Evolutionary conservation across 2,113 vertebrate genomes (phyloP).

Genomic region (Ginglymostoma cirratum): DNA sequence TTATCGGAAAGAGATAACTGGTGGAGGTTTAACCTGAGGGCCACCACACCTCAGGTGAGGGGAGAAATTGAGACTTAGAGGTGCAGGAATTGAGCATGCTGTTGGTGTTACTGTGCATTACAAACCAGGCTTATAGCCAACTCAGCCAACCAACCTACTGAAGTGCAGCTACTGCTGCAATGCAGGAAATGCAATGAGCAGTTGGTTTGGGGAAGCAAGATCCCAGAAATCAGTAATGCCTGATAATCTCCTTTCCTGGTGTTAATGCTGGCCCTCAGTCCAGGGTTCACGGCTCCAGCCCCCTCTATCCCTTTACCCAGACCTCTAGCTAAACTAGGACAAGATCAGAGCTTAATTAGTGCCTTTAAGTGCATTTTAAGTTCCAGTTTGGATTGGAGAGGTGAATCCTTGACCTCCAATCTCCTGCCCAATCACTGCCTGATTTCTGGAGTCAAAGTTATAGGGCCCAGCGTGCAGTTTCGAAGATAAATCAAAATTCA

Average conservation of each 20-base stretch:
- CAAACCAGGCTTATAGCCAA: neutral
- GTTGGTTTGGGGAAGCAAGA: neutral
- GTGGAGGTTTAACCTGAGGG: no score
- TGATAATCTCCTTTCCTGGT: neutral
- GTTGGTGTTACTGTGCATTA: no score
- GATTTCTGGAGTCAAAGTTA: neutral
- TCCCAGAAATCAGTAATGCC: neutral
- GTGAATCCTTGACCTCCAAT: neutral
- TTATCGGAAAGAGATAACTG: no score
- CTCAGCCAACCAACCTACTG: neutral
- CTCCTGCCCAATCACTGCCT: neutral
- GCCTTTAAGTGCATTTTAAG: neutral
- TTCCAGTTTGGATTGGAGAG: neutral
- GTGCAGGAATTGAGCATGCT: no score
- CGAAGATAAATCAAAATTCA: neutral
- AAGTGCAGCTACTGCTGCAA: neutral
- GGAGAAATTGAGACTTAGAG: no score
- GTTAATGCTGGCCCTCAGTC: neutral
- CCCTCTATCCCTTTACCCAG: neutral
- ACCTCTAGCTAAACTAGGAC: neutral
- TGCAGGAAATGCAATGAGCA: neutral
- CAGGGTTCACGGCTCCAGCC: neutral
- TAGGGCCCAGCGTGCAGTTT: neutral
- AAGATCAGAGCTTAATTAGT: neutral
- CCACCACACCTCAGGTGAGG: no score